Evolutionary conservation across 2,888 invertebrate genomes (phyloP), one percentile per base, ranked within the genome.

Genomic region (Amblyjoppa proteus): DNA sequence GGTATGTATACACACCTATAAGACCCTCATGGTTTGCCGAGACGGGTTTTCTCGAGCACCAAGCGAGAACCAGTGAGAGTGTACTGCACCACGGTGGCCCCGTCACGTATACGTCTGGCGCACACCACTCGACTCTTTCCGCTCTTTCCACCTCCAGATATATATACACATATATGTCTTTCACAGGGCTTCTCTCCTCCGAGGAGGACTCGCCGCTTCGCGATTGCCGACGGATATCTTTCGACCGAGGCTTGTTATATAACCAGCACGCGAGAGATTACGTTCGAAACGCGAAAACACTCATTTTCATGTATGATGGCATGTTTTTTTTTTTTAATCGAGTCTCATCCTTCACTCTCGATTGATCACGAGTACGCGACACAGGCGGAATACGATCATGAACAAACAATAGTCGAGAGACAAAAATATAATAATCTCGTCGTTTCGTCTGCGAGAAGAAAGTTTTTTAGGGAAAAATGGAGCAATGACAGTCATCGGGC

Each of bases 1-100:
- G 58, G 58, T 58, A 73, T 41, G 58, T 41, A 31, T 73, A 73
- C 34, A 38, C 58, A 58, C 51, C 16, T 71, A 71, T n/a, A 13
- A 70, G 73, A 73, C 73, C 58, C 73, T 58, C 73, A 20, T 73
- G 56, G 56, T 73, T 73, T 73, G 7, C 73, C 73, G 73, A 73
- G 73, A 58, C 58, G 58, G 73, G 58, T 41, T 58, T 73, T 58
- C 73, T 73, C 73, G 73, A 73, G 73, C 41, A 73, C 58, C 73
- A 73, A 73, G 3, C 56, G 58, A 45, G 58, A 73, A 41, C 58
- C 41, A 16, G n/a, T 34, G 64, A 64, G 64, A 58, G 73, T 25
- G 58, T 25, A 73, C 41, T 56, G 56, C 73, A 41, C 58, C 41
- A 41, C 31, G 16, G 28, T 41, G 28, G 20, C n/a, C 7, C 41